These are phyloP conservation scores for Ranitomeya imitator DNA, from an alignment of 2,113 vertebrate species.

Conservation along the genomic window DNA sequence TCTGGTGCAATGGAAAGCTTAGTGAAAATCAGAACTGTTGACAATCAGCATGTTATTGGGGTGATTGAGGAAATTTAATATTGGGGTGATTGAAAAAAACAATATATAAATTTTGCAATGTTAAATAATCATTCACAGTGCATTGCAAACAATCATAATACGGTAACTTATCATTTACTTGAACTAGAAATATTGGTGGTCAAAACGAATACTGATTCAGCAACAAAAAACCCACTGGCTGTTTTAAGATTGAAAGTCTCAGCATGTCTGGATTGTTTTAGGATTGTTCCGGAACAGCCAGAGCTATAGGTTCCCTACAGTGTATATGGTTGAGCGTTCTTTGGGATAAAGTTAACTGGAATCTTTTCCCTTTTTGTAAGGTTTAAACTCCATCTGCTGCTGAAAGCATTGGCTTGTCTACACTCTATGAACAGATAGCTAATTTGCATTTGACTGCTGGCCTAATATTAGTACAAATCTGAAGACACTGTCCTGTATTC, in stretches of 20 bases:
- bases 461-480: slow-evolving; percentile 47
- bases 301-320: not conserved
- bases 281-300: not conserved
- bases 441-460: slow-evolving; percentile 43
- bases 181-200: not conserved
- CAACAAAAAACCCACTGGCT: not conserved
- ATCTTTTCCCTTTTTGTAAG: slow-evolving; percentile 1
- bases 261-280: not conserved
- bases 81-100: not conserved
- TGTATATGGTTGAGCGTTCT: not conserved
- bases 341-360: slow-evolving; percentile 30
- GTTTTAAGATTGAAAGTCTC: not conserved
- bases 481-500: slow-evolving; percentile 47
- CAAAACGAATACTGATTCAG: not conserved
- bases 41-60: too few species aligned
- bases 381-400: slow-evolving; percentile 26
- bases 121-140: not conserved
- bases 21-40: too few species aligned
- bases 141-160: not conserved
- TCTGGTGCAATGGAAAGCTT: too few species aligned
- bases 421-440: slow-evolving; percentile 33
- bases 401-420: slow-evolving; percentile 41
- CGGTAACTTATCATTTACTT: not conserved
- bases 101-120: not conserved
- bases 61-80: too few species aligned